These are phyloP conservation scores for Caenorhabditis macrosperma DNA, from an alignment of 2,888 invertebrate genomes.

Conservation along the genomic window DNA sequence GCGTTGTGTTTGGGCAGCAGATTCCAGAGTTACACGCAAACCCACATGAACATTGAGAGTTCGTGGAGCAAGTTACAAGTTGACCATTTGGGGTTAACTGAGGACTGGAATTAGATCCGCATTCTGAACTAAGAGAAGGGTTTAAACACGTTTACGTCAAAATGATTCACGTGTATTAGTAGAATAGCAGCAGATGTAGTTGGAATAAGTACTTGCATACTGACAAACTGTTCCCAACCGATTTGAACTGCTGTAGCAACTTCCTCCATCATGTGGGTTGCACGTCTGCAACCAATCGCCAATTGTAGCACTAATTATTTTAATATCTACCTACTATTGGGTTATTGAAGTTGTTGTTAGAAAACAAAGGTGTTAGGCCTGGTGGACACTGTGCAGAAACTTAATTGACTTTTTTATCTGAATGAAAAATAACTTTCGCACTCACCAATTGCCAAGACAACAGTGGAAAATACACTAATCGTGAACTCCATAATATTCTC, in stretches of 20 bases:
- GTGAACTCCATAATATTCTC: neutral
- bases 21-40: slow-evolving; percentile 44
- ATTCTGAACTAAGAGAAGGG: slow-evolving; percentile 40
- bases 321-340: slow-evolving; percentile 24
- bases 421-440: neutral
- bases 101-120: slow-evolving; percentile 49
- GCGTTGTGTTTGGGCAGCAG: slow-evolving; percentile 39
- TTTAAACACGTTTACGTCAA: too few relatives aligned
- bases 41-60: slow-evolving; percentile 43
- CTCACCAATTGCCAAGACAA: neutral
- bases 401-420: neutral
- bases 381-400: slow-evolving; percentile 59
- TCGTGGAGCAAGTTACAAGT: slow-evolving; percentile 32
- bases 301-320: too few relatives aligned
- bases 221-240: slow-evolving; percentile 49
- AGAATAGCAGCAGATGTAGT: slow-evolving; percentile 55
- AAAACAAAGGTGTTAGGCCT: slow-evolving; percentile 41
- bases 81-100: slow-evolving; percentile 34
- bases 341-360: slow-evolving; percentile 37
- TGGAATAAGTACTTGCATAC: slow-evolving; percentile 29
- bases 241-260: slow-evolving; percentile 33
- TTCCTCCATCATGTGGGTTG: slow-evolving; percentile 43
- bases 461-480: neutral
- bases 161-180: slow-evolving; percentile 52
- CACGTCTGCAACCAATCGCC: slow-evolving; percentile 31